Base-by-base conservation (phyloP, 1,140 invertebrate genomes). In the Lepidurus couesii region DNA sequence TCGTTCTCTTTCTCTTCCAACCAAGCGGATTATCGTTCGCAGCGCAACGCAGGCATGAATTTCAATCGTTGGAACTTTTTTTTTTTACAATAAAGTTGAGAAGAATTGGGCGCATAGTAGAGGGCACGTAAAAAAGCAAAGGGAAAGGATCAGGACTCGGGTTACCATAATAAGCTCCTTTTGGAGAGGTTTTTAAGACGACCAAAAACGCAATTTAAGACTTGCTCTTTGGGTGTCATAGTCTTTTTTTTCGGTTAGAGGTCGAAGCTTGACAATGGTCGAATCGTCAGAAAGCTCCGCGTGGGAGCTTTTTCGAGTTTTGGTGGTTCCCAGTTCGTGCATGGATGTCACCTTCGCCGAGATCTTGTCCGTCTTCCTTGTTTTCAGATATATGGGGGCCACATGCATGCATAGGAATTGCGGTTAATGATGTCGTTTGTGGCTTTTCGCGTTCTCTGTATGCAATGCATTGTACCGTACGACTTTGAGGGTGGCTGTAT, bases 351-450 rank as follows among this genome's bases (percentile, higher is more conserved):
- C 53, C 53, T 34, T 4, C 34, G 53, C 16, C 21, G 8, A 13
- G 21, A 13, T 16, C 53, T 5, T n/a, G 53, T 65, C 13, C 53
- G 53, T 21, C 53, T 65, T 21, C 16, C 53, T 13, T 65, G 53
- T 34, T 34, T 4, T 4, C 2, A 34, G 34, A 21, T 16, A 0
- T 5, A n/a, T 65, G 13, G 21, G 13, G 53, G 13, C 53, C 53
- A 4, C 34, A 65, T 65, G 53, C 53, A 21, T 7, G 53, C 53
- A 65, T 65, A 11, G 9, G 53, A 65, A 65, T 65, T 13, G 21
- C 21, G 53, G 53, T 65, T 65, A 65, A 65, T 65, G 53, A 65
- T 65, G 53, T 34, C 34, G 34, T 65, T 65, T 65, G 53, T 65
- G 53, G 53, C 21, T 65, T 21, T 47, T 6, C 45, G 10, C 45